Evolutionary conservation across 1,140 invertebrate species (phyloP), one percentile per base, ranked within the genome.

Genomic region (Aphidius gifuensis): DNA sequence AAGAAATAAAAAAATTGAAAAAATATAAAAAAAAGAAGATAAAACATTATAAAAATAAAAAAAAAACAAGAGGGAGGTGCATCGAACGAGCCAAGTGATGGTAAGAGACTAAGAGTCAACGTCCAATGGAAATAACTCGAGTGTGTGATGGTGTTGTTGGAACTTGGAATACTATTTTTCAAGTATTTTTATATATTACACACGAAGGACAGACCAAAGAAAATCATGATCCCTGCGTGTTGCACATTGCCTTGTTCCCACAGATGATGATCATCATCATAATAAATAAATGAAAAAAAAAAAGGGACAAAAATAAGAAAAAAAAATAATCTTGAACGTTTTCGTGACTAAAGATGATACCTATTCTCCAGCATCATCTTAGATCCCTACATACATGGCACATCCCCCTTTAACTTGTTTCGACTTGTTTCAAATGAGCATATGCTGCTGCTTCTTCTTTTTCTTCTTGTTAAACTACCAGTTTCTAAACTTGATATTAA

Each of bases 51-150:
- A 5, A 43, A 55, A 40, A 40, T 43, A 63, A 50, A 50, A 55
- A 48, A 56, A 56, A 61, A 62, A 63, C 23, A 32, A 32, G 23
- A 32, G 23, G 23, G 23, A 63, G 50, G 61, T 63, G 48, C 61
- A 63, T 63, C 61, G 61, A 63, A 63, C 61, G 50, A 40, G 48
- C 47, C 42, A 68, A 64, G 65, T 66, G 61, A 63, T 68, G 62
- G 67, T 62, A 38, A 58, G 61, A 63, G 61, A 58, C 61, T 62
- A 38, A 58, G 61, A 63, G 61, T 63, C 61, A 63, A 63, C 56
- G 48, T 62, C 46, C 47, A 57, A 47, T 51, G 16, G 23, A 32
- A 32, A 32, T 32, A 32, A 32, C 23, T 32, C 39, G 58, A 16
- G 45, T 54, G 47, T 16, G 16, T 47, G 40, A 38, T 39, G 9